Percentiles rank a stretch among this genome's conserved stretches.
Evolutionary conservation across 2,888 invertebrate species (phyloP).

Genomic region (Taphrorychus bicolor): DNA sequence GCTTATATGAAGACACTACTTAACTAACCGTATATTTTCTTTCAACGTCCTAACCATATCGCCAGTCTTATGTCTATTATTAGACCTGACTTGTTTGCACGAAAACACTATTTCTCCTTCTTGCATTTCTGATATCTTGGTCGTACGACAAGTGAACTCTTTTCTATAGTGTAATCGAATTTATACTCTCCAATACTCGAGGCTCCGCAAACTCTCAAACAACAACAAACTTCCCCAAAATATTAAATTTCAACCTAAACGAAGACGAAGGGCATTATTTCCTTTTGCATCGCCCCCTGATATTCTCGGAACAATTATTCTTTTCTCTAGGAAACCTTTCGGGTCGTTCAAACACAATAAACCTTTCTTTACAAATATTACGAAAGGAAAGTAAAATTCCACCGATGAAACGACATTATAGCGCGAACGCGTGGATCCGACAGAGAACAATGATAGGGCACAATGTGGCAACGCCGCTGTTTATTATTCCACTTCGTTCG

Average conservation of each 20-base stretch:
- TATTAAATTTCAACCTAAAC: not conserved
- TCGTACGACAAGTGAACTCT: no score
- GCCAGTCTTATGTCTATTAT: no score
- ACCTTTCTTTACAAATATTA: slow-evolving; percentile 33
- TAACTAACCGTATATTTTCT: no score
- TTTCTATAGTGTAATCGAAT: no score
- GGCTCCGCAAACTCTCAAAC: no score
- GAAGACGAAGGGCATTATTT: not conserved
- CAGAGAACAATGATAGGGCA: slow-evolving; percentile 29
- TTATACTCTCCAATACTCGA: no score
- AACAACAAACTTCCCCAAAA: not conserved
- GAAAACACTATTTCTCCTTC: no score
- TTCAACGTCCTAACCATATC: no score
- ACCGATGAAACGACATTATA: slow-evolving; percentile 11
- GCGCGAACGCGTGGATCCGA: slow-evolving; percentile 12
- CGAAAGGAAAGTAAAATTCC: slow-evolving; percentile 25
- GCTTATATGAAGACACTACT: no score
- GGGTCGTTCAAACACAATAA: slow-evolving; percentile 33
- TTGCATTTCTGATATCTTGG: no score
- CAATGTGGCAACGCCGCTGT: slow-evolving; percentile 41
- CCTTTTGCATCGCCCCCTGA: slow-evolving; percentile 7
- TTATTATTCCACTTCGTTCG: slow-evolving; percentile 42
- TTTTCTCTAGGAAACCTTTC: slow-evolving; percentile 21
- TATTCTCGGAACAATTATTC: slow-evolving; percentile 2
- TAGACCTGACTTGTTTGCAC: no score